Evolutionary conservation across 2,113 vertebrate genomes (phyloP).

Genomic region (Rallus limicola): DNA sequence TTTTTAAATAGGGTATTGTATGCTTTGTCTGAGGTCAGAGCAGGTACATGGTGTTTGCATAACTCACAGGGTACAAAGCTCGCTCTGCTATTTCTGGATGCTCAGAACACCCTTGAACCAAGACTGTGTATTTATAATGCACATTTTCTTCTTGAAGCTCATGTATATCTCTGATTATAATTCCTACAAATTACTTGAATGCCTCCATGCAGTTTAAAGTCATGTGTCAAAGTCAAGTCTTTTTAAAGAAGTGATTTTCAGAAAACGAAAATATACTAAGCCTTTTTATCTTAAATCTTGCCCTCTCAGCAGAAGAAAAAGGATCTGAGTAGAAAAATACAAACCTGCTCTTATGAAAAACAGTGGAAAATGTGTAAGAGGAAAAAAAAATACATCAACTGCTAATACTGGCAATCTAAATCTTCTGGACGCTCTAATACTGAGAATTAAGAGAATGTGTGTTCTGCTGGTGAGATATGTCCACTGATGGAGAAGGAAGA

Average conservation of each 20-base stretch:
- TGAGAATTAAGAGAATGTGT: neutral
- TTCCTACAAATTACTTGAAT: conserved; percentile 35
- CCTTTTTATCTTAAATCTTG: neutral
- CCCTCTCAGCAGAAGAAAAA: neutral
- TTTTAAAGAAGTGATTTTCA: conserved; percentile 8
- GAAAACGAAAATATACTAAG: conserved; percentile 26
- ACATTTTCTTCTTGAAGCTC: conserved; percentile 3
- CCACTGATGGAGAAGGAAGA: neutral
- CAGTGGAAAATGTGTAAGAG: neutral
- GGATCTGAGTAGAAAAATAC: neutral
- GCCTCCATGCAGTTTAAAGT: neutral
- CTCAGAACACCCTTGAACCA: conserved; percentile 23
- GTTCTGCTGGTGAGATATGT: neutral
- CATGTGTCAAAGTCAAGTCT: neutral
- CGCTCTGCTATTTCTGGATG: conserved; percentile 38
- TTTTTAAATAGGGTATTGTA: conserved; percentile 33
- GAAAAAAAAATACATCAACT: neutral
- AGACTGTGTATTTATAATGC: neutral
- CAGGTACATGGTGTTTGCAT: conserved; percentile 36
- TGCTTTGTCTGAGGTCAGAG: conserved; percentile 7
- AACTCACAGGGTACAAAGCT: conserved; percentile 2
- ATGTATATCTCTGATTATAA: conserved; percentile 11
- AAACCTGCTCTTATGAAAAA: neutral
- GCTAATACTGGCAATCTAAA: neutral
- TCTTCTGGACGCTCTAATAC: neutral